phyloP scores from a whole-genome alignment of 2,888 invertebrate species.

The Ophion costatus region DNA sequence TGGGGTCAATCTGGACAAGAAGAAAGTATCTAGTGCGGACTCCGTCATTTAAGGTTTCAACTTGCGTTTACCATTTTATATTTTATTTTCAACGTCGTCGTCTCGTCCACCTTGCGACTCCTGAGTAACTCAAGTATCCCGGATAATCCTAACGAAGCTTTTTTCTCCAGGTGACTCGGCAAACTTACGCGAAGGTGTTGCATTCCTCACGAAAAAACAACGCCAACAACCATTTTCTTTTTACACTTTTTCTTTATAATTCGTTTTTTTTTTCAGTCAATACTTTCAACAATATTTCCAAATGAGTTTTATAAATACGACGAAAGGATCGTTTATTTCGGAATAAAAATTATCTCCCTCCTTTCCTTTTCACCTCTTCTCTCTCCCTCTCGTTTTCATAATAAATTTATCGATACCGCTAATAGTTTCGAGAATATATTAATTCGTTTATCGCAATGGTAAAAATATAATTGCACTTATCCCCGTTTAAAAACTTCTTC shows the following conservation, averaged over 20 bases:
- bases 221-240: background rate
- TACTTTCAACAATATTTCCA: conserved; percentile 9
- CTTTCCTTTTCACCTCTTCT: background rate
- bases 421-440: conserved; percentile 62
- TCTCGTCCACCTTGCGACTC: too few relatives aligned
- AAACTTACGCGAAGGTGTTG: background rate
- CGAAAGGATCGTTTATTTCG: background rate
- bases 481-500: conserved; percentile 1
- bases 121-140: too few relatives aligned
- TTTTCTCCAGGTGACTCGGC: background rate
- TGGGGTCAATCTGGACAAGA: conserved; percentile 76
- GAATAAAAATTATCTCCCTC: conserved; percentile 19
- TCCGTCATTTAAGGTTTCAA: conserved; percentile 44
- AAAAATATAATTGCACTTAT: conserved; percentile 64
- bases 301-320: conserved; percentile 10
- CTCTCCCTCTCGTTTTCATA: background rate
- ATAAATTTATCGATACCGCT: conserved; percentile 10
- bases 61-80: too few relatives aligned
- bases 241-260: background rate
- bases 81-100: too few relatives aligned
- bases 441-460: conserved; percentile 51
- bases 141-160: background rate
- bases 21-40: conserved; percentile 76
- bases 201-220: background rate
- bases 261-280: background rate